phyloP scores from a whole-genome alignment of 2,113 vertebrate genomes.

The Pimephales promelas region DNA sequence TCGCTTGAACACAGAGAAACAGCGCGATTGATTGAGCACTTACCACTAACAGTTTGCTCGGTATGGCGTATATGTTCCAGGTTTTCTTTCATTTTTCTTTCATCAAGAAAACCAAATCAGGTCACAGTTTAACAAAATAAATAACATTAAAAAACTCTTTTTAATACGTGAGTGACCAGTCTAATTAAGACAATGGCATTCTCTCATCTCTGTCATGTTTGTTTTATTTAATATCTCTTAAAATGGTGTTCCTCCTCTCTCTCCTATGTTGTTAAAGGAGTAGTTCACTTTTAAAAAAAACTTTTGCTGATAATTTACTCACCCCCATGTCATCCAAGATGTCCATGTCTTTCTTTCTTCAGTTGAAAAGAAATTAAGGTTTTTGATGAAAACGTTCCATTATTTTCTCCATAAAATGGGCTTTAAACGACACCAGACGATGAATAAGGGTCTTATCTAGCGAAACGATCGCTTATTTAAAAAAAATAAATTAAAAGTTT shows the following conservation, averaged over 20 bases:
- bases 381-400: no score
- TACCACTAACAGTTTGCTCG: conserved; percentile 40
- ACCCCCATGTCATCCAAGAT: no score
- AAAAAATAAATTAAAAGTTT: no score
- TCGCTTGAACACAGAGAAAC: conserved; percentile 14
- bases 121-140: conserved; percentile 79
- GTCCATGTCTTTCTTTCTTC: no score
- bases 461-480: no score
- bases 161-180: conserved; percentile 67
- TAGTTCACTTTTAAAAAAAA: no score
- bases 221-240: conserved; percentile 55
- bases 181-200: conserved; percentile 58
- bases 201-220: conserved; percentile 43
- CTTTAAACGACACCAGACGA: no score
- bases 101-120: conserved; percentile 65
- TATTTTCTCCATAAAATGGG: no score
- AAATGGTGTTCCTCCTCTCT: conserved; percentile 54
- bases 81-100: conserved; percentile 72
- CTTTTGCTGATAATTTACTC: no score
- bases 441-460: no score
- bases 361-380: no score
- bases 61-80: conserved; percentile 61
- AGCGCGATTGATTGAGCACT: conserved; percentile 43
- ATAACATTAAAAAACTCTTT: conserved; percentile 77
- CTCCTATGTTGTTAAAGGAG: conserved; percentile 55